A percentile compares a stretch with the other conserved stretches of the same genome.
phyloP scores from a whole-genome alignment of 2,113 vertebrate genomes.

The Marcusenius ussheri region DNA sequence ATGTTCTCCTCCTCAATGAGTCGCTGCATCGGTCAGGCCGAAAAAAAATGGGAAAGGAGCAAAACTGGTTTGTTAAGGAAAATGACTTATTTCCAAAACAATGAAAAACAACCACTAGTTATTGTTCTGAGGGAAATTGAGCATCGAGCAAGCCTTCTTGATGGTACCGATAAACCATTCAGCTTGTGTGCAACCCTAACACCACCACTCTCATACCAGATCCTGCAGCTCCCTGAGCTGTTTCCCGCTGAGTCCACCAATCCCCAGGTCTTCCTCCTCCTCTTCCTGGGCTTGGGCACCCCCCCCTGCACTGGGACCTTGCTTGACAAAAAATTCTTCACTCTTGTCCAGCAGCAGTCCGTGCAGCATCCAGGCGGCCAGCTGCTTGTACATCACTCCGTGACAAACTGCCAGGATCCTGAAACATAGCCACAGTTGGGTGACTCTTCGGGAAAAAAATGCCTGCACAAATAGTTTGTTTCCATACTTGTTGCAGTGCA shows the following conservation, averaged over 20 bases:
- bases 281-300: conserved; percentile 74
- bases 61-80: not conserved
- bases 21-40: conserved; percentile 57
- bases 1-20: conserved; percentile 97
- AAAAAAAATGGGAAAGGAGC: not conserved
- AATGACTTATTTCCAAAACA: not conserved
- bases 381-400: conserved; percentile 96
- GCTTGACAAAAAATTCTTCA: conserved; percentile 94
- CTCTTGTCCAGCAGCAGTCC: conserved; percentile 88
- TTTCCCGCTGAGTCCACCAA: conserved; percentile 91
- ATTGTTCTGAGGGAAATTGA: not conserved
- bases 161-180: not conserved
- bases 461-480: not conserved
- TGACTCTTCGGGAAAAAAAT: not conserved
- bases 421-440: not conserved
- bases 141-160: not conserved
- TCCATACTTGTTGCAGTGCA: not conserved
- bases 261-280: conserved; percentile 83
- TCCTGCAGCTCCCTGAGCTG: conserved; percentile 90
- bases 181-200: not conserved
- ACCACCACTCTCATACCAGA: conserved; percentile 62
- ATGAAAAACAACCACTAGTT: not conserved
- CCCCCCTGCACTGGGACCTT: conserved; percentile 82
- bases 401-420: conserved; percentile 94
- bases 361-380: conserved; percentile 97